Evolutionary conservation across 2,797 vertebrate genomes (phyloP).

Genomic region (Taeniopygia guttata): DNA sequence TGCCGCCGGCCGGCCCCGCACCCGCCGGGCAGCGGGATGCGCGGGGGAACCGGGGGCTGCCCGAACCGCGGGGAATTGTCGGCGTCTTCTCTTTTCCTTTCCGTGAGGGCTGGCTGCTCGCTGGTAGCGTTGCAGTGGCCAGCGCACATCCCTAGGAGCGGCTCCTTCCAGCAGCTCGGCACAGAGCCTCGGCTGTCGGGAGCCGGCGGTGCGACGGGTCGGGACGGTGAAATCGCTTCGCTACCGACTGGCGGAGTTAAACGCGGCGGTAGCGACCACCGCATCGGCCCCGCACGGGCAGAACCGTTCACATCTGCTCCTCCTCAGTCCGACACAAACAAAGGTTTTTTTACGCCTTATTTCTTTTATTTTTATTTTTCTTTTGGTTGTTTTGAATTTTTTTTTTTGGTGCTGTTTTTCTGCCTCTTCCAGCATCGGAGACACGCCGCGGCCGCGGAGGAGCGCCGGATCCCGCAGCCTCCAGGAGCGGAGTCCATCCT

Average conservation of each 20-base stretch:
- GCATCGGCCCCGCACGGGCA: background rate
- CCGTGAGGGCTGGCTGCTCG: background rate
- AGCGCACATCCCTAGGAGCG: background rate
- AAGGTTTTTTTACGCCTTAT: too few relatives aligned
- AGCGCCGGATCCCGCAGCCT: background rate
- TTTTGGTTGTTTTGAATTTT: background rate
- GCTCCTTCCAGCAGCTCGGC: background rate
- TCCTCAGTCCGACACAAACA: background rate
- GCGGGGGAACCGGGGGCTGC: background rate
- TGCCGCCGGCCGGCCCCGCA: background rate
- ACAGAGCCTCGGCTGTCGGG: background rate
- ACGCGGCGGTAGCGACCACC: background rate
- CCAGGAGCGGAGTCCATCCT: background rate
- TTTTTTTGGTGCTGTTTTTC: background rate
- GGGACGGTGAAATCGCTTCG: background rate
- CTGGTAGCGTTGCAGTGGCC: background rate
- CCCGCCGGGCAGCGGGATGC: background rate
- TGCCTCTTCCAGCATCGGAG: background rate
- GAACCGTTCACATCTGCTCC: background rate
- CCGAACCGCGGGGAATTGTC: background rate
- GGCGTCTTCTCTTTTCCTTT: background rate
- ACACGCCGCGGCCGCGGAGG: background rate
- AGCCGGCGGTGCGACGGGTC: background rate
- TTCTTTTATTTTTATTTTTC: accelerated
- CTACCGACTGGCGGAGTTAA: background rate